Evolutionary conservation across 2,113 vertebrate genomes (phyloP).

Genomic region (Thunnus thynnus): DNA sequence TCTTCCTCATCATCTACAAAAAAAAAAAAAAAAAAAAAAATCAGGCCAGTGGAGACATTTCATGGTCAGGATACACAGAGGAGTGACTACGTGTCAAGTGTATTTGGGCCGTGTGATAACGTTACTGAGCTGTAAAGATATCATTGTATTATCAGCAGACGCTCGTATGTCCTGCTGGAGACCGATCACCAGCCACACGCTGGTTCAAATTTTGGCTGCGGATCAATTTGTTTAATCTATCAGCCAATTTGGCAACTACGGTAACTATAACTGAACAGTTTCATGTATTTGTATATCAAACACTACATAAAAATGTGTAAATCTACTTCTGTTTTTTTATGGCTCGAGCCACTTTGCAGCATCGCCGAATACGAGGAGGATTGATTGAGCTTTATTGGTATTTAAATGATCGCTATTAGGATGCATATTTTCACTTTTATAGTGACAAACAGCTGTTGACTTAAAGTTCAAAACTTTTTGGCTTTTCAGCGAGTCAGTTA

Average conservation of each 20-base stretch:
- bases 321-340: no score
- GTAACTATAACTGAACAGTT: background rate
- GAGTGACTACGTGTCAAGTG: background rate
- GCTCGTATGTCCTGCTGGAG: background rate
- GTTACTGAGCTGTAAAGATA: background rate
- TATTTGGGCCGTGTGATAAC: background rate
- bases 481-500: background rate
- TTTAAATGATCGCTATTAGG: no score
- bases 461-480: no score
- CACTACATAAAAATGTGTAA: no score
- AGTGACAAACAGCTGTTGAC: background rate
- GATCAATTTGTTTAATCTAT: background rate
- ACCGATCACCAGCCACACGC: background rate
- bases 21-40: constrained; percentile 12
- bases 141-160: background rate
- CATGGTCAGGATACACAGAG: background rate
- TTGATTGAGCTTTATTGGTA: no score
- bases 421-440: background rate
- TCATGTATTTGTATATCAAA: background rate
- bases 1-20: constrained; percentile 93
- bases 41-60: background rate
- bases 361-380: no score
- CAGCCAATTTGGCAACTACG: background rate
- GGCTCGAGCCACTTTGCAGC: no score
- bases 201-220: background rate